Evolutionary conservation across 2,888 invertebrate species (phyloP), one percentile per base, ranked within the genome.

Genomic region (Cynaeus angustus): DNA sequence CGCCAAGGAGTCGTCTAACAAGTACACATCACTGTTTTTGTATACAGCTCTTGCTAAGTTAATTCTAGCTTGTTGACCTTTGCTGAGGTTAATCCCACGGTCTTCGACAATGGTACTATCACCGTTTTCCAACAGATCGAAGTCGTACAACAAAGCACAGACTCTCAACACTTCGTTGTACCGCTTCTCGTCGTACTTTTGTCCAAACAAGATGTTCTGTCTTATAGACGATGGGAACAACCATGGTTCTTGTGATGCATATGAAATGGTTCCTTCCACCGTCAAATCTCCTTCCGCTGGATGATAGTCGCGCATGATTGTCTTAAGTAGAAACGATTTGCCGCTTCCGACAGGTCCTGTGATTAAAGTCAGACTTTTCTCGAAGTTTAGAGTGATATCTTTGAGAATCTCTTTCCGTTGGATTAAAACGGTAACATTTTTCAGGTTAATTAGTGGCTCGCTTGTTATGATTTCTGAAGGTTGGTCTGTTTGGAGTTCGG

Each of bases 21-120:
- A 84, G 78, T 94, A 94, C 28, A 94, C 87, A 75, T 94, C 93
- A 0, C 93, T 92, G 74, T 92, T 89, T 76, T 89, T 89, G 80
- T 94, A 94, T 48, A 94, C 85, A 0, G 92, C 90, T 79, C 94
- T 87, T 0, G 93, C 94, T 52, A 96, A 85, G 82, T 92, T 93
- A 28, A 96, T 89, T 72, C 95, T 73, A 5, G 94, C 94, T 82
- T 91, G 90, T 84, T 95, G 95, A 7, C 95, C 95, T n/a, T 94
- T 94, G 38, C 94, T 94, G 9, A 96, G 84, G 21, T 92, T 91
- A 0, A 92, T 89, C 5, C 95, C 95, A 53, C 92, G 88, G 78
- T 96, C 95, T 3, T 94, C 94, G 0, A 95, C 92, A 61, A 93
- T 83, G 0, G 94, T 94, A 75, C 88, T 85, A 80, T 95, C 95